These are phyloP conservation scores for Perca fluviatilis DNA, from an alignment of 2,113 vertebrate genomes.

Conservation along the genomic window DNA sequence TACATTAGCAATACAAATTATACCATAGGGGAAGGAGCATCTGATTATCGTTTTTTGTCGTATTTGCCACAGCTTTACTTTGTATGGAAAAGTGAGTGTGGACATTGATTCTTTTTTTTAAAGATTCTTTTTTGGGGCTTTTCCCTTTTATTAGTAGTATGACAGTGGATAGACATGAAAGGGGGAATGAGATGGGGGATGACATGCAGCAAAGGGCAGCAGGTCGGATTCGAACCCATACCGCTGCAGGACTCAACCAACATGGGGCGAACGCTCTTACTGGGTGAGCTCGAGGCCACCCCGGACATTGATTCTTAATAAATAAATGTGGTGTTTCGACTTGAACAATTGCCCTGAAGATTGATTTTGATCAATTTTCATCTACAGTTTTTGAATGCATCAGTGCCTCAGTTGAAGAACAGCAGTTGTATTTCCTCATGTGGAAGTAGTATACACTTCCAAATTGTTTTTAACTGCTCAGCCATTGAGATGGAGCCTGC, in stretches of 20 bases:
- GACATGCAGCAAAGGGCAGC: too few relatives aligned
- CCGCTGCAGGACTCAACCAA: too few relatives aligned
- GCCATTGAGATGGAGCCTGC: conserved; percentile 8
- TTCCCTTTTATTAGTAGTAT: too few relatives aligned
- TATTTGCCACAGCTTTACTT: conserved; percentile 2
- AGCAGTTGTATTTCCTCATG: conserved; percentile 20
- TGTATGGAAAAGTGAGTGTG: conserved; percentile 25
- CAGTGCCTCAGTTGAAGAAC: conserved; percentile 3
- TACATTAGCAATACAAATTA: conserved; percentile 65
- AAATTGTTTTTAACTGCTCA: conserved; percentile 32
- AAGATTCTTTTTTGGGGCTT: too few relatives aligned
- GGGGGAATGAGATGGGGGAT: too few relatives aligned
- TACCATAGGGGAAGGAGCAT: background rate
- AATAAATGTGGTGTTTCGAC: conserved; percentile 35
- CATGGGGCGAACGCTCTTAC: too few relatives aligned
- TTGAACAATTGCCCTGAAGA: conserved; percentile 17
- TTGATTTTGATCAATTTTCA: conserved; percentile 44
- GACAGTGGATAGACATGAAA: too few relatives aligned
- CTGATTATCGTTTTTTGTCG: background rate
- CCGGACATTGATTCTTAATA: conserved; percentile 32
- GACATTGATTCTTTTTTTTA: conserved; percentile 27
- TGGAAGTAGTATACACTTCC: conserved; percentile 29
- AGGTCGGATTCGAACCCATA: too few relatives aligned
- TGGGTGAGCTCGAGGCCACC: too few relatives aligned
- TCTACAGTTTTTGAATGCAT: conserved; percentile 15